Base-by-base conservation (phyloP, 2,888 invertebrate genomes). In the Ommatoiulus sabulosus region DNA sequence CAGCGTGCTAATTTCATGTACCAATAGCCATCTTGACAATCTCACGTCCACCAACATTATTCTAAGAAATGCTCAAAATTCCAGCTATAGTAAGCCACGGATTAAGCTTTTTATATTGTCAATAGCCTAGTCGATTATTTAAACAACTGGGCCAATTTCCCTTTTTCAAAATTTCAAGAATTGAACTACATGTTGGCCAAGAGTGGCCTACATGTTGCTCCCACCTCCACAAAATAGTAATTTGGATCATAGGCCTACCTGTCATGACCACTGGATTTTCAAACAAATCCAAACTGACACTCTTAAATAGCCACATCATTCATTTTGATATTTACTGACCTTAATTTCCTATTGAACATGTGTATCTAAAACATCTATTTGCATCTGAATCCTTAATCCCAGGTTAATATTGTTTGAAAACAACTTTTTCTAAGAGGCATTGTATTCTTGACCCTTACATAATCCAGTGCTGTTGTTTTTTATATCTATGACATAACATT, bases 181-280 rank as follows among this genome's bases (percentile, higher is more conserved):
- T n/a, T n/a, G n/a, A n/a, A 52, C 0, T 15, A 12, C 52, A 15
- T 52, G 12, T 52, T 12, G 17, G 17, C 15, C 12, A 17, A 15
- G 8, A 6, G 10, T 52, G 52, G 52, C 52, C 52, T 52, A 52
- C 52, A 52, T 52, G 17, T 17, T 52, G 3, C 3, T 52, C 12
- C 52, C 52, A 52, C 52, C 52, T 84, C 24, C 84, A 84, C 84
- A 84, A 84, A 84, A 84, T 84, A 17, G 10, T 84, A 43, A 84
- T 43, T 43, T 84, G 84, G 43, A 43, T 43, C 12, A 84, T 84
- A 43, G 35, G 20, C 35, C 46, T 46, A 46, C n/a, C n/a, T n/a
- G n/a, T n/a, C n/a, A n/a, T n/a, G n/a, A n/a, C n/a, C n/a, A n/a
- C n/a, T n/a, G n/a, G n/a, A n/a, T n/a, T n/a, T n/a, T n/a, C 10